Percentiles rank a stretch among this genome's conserved stretches.
phyloP scores from a whole-genome alignment of 2,797 vertebrate genomes.

The Micromesistius poutassou region DNA sequence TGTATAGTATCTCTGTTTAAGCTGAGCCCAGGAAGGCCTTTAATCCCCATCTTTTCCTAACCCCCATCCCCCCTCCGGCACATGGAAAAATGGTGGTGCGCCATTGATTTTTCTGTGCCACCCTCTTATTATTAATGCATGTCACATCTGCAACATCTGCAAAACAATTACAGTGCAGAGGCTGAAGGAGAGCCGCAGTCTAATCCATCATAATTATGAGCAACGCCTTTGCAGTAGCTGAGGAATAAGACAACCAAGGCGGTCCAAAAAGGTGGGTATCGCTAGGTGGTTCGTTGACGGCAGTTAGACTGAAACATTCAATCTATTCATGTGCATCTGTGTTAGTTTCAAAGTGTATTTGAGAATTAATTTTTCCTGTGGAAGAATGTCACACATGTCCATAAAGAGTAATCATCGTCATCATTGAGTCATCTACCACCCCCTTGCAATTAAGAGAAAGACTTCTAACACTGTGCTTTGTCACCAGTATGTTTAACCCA shows the following conservation, averaged over 20 bases:
- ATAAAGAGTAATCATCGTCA: not conserved
- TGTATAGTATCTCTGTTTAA: not conserved
- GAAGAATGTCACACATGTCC: not conserved
- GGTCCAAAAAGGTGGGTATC: slow-evolving; percentile 15
- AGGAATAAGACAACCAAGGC: slow-evolving; percentile 44
- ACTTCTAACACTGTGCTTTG: slow-evolving; percentile 9
- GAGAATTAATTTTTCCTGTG: not conserved
- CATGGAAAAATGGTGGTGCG: slow-evolving; percentile 42
- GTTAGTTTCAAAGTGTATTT: not conserved
- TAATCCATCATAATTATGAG: slow-evolving; percentile 90
- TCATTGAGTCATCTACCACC: not conserved
- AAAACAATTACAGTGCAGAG: slow-evolving; percentile 79
- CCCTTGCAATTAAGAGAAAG: not conserved
- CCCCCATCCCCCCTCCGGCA: slow-evolving; percentile 21
- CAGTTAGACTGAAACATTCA: not conserved
- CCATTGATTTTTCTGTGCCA: slow-evolving; percentile 62
- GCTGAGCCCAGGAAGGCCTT: not conserved
- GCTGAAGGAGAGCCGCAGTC: slow-evolving; percentile 74
- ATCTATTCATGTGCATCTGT: not conserved
- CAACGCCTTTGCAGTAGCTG: slow-evolving; percentile 77
- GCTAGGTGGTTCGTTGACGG: not conserved
- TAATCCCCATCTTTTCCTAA: slow-evolving; percentile 12
- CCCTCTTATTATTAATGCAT: slow-evolving; percentile 79
- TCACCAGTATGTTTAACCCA: slow-evolving; percentile 3
- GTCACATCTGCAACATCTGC: slow-evolving; percentile 83